phyloP scores from a whole-genome alignment of 2,113 vertebrate species.

The Anoplopoma fimbria region DNA sequence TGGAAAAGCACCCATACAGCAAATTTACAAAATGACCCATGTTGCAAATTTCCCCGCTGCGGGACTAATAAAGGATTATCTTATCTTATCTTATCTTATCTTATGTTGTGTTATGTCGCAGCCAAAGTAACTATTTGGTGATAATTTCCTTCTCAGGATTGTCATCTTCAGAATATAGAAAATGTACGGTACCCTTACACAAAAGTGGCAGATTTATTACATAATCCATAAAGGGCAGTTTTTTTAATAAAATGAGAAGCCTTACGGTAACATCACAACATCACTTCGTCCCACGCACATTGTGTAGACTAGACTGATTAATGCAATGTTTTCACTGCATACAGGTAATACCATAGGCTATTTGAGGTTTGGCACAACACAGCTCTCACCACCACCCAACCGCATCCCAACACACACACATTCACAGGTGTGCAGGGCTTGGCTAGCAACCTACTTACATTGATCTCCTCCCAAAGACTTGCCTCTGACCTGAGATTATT shows the following conservation, averaged over 20 bases:
- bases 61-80: too few relatives aligned
- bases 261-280: neutral
- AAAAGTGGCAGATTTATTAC: neutral
- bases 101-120: too few relatives aligned
- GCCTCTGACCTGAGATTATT: neutral
- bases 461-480: constrained; percentile 13
- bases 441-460: constrained; percentile 6
- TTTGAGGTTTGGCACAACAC: constrained; percentile 22
- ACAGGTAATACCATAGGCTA: constrained; percentile 3
- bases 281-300: neutral
- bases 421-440: constrained; percentile 28
- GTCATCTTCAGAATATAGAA: neutral
- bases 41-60: too few relatives aligned
- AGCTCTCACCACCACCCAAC: too few relatives aligned
- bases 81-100: too few relatives aligned
- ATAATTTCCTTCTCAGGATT: neutral
- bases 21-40: neutral
- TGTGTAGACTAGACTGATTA: neutral
- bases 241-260: neutral
- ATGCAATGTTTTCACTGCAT: constrained; percentile 20
- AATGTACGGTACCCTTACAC: neutral
- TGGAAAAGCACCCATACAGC: neutral
- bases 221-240: neutral
- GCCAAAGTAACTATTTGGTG: neutral
- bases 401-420: constrained; percentile 14